These are phyloP conservation scores for Pagrus major DNA, from an alignment of 2,113 vertebrate species.

Conservation along the genomic window DNA sequence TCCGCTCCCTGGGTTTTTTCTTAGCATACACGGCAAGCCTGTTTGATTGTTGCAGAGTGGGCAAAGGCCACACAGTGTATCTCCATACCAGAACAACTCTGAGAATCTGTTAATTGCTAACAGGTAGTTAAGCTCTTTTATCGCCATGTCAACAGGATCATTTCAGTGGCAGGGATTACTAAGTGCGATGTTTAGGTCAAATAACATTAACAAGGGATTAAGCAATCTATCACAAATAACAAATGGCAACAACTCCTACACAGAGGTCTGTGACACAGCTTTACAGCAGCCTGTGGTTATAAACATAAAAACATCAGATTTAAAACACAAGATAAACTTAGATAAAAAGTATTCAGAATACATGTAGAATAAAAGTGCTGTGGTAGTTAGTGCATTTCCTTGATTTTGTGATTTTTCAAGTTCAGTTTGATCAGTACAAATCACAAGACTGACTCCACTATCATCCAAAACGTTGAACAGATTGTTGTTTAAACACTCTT, in stretches of 20 bases:
- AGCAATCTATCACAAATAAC: not conserved
- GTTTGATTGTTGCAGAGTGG: not conserved
- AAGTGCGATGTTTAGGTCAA: not conserved
- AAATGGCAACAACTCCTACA: not conserved
- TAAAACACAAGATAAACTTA: not conserved
- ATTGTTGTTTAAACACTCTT: not conserved
- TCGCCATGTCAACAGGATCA: constrained; percentile 1
- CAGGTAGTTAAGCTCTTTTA: not conserved
- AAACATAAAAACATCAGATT: not conserved
- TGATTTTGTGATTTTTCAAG: not conserved
- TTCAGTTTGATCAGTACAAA: not conserved
- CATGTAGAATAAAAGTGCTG: not conserved
- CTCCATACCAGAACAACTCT: not conserved
- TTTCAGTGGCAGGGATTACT: constrained; percentile 14
- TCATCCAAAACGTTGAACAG: not conserved
- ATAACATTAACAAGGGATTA: constrained; percentile 16
- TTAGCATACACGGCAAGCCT: not conserved
- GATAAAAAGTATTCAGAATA: not conserved
- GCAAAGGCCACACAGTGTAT: not conserved
- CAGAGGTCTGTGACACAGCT: not conserved
- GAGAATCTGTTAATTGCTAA: not conserved
- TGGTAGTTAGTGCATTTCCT: not conserved
- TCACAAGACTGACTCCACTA: no score
- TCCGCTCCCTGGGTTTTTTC: not conserved
- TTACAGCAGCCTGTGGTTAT: not conserved